Conservation (phyloP, 2,888 invertebrate genomes). For the Erebia aethiops region DNA sequence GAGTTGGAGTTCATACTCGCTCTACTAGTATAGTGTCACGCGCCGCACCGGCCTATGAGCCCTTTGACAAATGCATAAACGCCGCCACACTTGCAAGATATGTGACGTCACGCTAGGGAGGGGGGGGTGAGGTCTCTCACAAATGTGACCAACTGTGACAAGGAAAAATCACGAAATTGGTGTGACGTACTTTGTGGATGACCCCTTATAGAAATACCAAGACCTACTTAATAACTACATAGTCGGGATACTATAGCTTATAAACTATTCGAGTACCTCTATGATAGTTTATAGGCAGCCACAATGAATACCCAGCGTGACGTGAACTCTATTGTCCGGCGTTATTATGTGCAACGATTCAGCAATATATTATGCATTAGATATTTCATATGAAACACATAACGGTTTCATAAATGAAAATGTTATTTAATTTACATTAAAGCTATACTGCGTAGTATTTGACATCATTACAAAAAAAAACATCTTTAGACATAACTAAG, state of each 20-base stretch:
- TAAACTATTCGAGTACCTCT: constrained; percentile 34
- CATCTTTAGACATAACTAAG: too few species aligned
- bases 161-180: too few species aligned
- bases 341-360: constrained; percentile 34
- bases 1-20: too few species aligned
- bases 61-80: too few species aligned
- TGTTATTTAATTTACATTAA: neutral
- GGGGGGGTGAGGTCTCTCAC: too few species aligned
- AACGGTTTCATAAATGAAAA: neutral
- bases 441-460: neutral
- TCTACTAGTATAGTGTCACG: too few species aligned
- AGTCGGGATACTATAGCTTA: constrained; percentile 28
- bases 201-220: neutral
- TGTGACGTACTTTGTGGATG: too few species aligned
- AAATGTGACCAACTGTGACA: too few species aligned
- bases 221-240: constrained; percentile 20
- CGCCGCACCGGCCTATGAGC: too few species aligned
- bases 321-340: constrained; percentile 38
- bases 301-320: constrained; percentile 38
- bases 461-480: neutral
- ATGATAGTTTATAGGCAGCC: constrained; percentile 39
- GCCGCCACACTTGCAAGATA: too few species aligned
- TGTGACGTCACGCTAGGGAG: too few species aligned
- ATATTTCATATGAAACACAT: neutral
- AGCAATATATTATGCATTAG: constrained; percentile 26